Base-by-base conservation (phyloP, 1,140 invertebrate genomes). In the Drosophila kepulauana region DNA sequence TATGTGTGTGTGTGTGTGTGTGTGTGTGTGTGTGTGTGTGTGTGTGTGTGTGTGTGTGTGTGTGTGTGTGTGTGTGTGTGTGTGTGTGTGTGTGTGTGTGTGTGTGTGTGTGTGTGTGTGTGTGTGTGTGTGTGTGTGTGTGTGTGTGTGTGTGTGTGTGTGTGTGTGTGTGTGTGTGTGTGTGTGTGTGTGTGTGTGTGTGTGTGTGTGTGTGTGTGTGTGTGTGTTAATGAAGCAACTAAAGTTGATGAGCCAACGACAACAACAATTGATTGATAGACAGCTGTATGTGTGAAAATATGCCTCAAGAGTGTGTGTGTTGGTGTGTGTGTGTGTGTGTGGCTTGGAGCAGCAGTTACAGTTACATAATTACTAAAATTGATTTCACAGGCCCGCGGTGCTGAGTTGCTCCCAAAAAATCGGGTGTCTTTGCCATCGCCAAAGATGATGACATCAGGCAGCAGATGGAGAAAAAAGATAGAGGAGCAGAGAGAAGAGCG, bases 311-410 rank as follows among this genome's bases (percentile, higher is more conserved):
- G 28, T 33, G 10, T 54, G 33, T 56, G n/a, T 67, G 51, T 68
- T 20, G 38, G n/a, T 25, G 16, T 11, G 35, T 57, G 54, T 25
- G 54, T 57, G 54, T 20, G 16, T 33, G 45, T 16, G 33, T 35
- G 70, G 10, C 46, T 45, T 59, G 48, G 61, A 56, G 65, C 62
- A 65, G 52, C 63, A 77, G 77, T 62, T 69, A 82, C 81, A 69
- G 81, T 82, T 82, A 82, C 73, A 77, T 80, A 82, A 82, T 84
- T 84, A 84, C 52, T 54, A 11, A 82, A 84, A 82, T 85, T 84
- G 76, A 84, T 82, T 82, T 82, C 72, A 61, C 59, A 77, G 68
- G 65, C 74, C 79, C 69, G 63, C 59, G 76, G 79, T 69, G 69
- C 33, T 78, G 49, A 41, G 68, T 35, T 81, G 79, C 64, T 78